These are phyloP conservation scores for Rutpela maculata DNA, from an alignment of 2,888 invertebrate genomes.

Conservation along the genomic window DNA sequence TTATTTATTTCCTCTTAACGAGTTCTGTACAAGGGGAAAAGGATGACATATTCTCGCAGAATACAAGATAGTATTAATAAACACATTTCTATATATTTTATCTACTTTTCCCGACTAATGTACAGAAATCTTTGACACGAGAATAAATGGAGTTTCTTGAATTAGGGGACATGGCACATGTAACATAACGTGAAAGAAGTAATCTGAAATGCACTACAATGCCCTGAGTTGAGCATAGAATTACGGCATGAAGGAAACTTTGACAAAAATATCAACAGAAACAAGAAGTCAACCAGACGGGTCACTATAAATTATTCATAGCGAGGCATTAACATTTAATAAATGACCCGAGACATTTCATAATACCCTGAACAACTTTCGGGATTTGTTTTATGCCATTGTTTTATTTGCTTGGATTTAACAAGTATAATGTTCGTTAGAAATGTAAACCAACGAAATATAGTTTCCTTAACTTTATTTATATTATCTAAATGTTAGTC, in stretches of 20 bases:
- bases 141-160: background rate
- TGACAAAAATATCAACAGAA: constrained; percentile 4
- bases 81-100: background rate
- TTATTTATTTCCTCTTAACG: background rate
- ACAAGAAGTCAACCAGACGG: constrained; percentile 9
- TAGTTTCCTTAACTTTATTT: no score
- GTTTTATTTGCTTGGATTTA: background rate
- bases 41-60: background rate
- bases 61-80: background rate
- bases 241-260: background rate
- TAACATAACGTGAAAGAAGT: background rate
- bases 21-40: background rate
- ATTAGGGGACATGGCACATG: background rate
- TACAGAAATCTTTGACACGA: background rate
- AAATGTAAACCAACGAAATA: background rate
- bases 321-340: constrained; percentile 19
- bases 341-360: constrained; percentile 17
- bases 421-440: background rate
- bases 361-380: background rate
- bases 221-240: background rate
- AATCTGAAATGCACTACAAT: background rate
- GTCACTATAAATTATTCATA: constrained; percentile 23
- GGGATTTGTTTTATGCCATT: background rate
- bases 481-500: no score
- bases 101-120: background rate